Evolutionary conservation across 2,888 invertebrate species (phyloP).

Genomic region (Agonopterix heracliana): DNA sequence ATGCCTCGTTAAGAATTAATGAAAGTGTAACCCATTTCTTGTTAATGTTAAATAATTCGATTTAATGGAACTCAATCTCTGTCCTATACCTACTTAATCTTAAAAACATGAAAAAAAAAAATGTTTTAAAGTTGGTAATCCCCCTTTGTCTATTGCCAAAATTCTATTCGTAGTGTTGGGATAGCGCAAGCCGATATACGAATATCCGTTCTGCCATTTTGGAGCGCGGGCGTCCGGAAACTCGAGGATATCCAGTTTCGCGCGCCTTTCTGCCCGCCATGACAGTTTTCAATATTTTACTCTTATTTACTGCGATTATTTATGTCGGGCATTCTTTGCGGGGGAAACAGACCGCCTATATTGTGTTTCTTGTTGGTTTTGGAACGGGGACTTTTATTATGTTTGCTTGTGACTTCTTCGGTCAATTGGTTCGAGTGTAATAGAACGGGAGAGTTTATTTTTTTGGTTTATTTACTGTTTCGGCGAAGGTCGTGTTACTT

Average conservation of each 20-base stretch:
- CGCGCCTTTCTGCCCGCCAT: constrained; percentile 66
- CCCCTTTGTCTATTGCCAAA: background rate
- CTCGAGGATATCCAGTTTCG: constrained; percentile 70
- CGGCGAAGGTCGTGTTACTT: too few species aligned
- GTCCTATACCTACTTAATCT: too few species aligned
- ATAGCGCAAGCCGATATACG: constrained; percentile 50
- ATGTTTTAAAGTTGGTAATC: too few species aligned
- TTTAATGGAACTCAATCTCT: too few species aligned
- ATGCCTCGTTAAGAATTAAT: too few species aligned
- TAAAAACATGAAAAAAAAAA: too few species aligned
- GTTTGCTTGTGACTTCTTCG: constrained; percentile 17
- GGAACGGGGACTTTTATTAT: constrained; percentile 26
- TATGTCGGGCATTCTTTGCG: constrained; percentile 62
- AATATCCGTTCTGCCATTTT: constrained; percentile 72
- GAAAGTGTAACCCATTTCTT: too few species aligned
- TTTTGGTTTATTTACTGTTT: constrained; percentile 1
- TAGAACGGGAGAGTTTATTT: constrained; percentile 10
- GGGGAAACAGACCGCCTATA: constrained; percentile 48
- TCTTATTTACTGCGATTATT: constrained; percentile 74
- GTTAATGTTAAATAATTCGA: too few species aligned
- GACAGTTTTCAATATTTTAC: constrained; percentile 75
- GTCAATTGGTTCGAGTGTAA: constrained; percentile 14
- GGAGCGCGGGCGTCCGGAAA: constrained; percentile 68
- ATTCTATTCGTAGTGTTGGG: constrained; percentile 28
- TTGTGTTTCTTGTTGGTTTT: constrained; percentile 39